Evolutionary conservation across 2,797 vertebrate genomes (phyloP).

Genomic region (Valencia hispanica): DNA sequence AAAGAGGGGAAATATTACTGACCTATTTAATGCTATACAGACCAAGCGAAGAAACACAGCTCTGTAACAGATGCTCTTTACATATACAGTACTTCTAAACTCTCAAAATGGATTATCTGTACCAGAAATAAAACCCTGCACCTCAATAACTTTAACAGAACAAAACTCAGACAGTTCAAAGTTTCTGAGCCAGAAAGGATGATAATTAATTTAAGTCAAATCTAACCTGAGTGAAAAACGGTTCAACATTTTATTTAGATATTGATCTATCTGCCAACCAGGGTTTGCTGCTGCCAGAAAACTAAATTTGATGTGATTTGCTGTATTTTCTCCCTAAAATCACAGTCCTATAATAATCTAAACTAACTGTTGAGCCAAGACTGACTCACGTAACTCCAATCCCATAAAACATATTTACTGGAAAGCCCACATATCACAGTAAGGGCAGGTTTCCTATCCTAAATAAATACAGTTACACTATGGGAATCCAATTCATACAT

Average conservation of each 20-base stretch:
- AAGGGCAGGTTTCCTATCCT: slow-evolving; percentile 61
- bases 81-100: slow-evolving; percentile 67
- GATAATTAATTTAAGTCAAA: slow-evolving; percentile 78
- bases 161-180: slow-evolving; percentile 69
- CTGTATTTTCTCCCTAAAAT: slow-evolving; percentile 70
- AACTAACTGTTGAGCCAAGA: slow-evolving; percentile 55
- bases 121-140: slow-evolving; percentile 76
- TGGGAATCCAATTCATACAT: slow-evolving; percentile 64
- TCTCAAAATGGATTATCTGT: slow-evolving; percentile 59
- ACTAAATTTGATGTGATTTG: slow-evolving; percentile 70
- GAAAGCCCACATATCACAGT: slow-evolving; percentile 61
- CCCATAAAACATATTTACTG: slow-evolving; percentile 63
- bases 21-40: slow-evolving; percentile 76
- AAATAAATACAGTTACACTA: slow-evolving; percentile 59
- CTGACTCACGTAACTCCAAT: slow-evolving; percentile 62
- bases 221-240: slow-evolving; percentile 76
- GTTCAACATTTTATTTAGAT: slow-evolving; percentile 77
- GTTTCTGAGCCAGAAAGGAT: slow-evolving; percentile 68
- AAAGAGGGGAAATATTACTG: slow-evolving; percentile 70
- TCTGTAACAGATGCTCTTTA: slow-evolving; percentile 71
- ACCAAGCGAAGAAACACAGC: slow-evolving; percentile 67
- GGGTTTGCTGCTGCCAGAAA: slow-evolving; percentile 65
- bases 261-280: slow-evolving; percentile 69
- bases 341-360: slow-evolving; percentile 70
- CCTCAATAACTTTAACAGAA: slow-evolving; percentile 75